A percentile compares a stretch with the other conserved stretches of the same genome.
Evolutionary conservation across 2,113 vertebrate genomes (phyloP).

Genomic region (Nanorana parkeri): DNA sequence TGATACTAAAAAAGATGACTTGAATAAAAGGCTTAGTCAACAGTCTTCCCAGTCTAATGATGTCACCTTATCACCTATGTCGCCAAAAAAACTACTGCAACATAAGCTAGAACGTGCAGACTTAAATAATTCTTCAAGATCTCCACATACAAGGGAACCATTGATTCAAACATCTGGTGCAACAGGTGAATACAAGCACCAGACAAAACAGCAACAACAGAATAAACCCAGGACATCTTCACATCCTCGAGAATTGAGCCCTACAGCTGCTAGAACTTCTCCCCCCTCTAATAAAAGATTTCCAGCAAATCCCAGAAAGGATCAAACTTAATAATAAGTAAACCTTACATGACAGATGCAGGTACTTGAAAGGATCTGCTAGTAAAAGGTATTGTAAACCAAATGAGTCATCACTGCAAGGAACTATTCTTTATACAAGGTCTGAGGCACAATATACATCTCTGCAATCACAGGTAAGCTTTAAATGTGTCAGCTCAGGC

Average conservation of each 20-base stretch:
- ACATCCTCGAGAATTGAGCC: neutral
- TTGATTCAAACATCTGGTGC: neutral
- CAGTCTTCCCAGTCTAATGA: constrained; percentile 21
- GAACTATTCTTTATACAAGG: neutral
- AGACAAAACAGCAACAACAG: neutral
- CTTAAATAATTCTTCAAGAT: neutral
- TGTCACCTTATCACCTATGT: neutral
- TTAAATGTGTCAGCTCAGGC: too few species aligned
- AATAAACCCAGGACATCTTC: constrained; percentile 1
- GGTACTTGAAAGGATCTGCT: neutral
- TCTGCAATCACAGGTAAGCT: neutral
- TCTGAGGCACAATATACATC: neutral
- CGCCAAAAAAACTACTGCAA: constrained; percentile 2
- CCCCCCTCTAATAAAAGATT: neutral
- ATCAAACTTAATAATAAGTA: neutral
- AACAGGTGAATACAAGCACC: neutral
- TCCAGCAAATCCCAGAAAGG: neutral
- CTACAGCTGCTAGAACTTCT: constrained; percentile 5
- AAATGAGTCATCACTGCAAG: constrained; percentile 1
- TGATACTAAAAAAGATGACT: constrained; percentile 7
- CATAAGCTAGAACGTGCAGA: neutral
- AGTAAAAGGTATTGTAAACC: neutral
- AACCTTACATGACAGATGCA: neutral
- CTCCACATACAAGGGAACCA: neutral
- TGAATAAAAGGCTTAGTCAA: neutral